These are phyloP conservation scores for Gonatopus flavifemur DNA, from an alignment of 1,140 invertebrate species.

Conservation along the genomic window DNA sequence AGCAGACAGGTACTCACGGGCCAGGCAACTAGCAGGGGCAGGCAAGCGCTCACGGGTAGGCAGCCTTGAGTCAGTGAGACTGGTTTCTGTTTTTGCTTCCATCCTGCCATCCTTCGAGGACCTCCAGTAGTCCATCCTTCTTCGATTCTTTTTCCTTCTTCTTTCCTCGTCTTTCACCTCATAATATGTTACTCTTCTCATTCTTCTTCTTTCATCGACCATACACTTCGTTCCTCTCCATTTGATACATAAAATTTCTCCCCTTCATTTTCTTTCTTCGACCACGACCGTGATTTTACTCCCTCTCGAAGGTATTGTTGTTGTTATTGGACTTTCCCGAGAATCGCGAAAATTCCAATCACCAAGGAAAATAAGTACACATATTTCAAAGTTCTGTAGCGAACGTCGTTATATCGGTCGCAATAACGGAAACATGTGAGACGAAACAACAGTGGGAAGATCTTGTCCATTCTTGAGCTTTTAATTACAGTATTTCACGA, in stretches of 20 bases:
- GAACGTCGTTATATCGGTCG: not conserved
- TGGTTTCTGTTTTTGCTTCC: conserved; percentile 61
- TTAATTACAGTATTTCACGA: too few relatives aligned
- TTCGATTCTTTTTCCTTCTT: conserved; percentile 32
- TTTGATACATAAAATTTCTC: too few relatives aligned
- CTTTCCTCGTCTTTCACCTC: conserved; percentile 1
- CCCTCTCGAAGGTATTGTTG: conserved; percentile 10
- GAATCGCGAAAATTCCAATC: not conserved
- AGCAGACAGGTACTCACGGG: conserved; percentile 36
- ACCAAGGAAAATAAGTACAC: not conserved
- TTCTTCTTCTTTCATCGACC: conserved; percentile 16
- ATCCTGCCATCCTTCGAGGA: conserved; percentile 55
- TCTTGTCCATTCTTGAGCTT: too few relatives aligned
- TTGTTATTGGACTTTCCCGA: not conserved
- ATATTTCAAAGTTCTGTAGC: too few relatives aligned
- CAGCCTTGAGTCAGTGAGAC: conserved; percentile 60
- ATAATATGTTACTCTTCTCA: conserved; percentile 1
- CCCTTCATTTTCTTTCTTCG: conserved; percentile 30
- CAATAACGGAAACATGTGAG: not conserved
- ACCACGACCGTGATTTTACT: conserved; percentile 20
- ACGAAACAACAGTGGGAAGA: too few relatives aligned
- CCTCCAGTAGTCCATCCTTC: conserved; percentile 52
- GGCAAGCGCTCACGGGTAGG: conserved; percentile 25
- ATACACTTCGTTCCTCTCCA: conserved; percentile 14
- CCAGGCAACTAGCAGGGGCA: conserved; percentile 33